Evolutionary conservation across 2,797 vertebrate species (phyloP).

Genomic region (Notolepis coatsorum): DNA sequence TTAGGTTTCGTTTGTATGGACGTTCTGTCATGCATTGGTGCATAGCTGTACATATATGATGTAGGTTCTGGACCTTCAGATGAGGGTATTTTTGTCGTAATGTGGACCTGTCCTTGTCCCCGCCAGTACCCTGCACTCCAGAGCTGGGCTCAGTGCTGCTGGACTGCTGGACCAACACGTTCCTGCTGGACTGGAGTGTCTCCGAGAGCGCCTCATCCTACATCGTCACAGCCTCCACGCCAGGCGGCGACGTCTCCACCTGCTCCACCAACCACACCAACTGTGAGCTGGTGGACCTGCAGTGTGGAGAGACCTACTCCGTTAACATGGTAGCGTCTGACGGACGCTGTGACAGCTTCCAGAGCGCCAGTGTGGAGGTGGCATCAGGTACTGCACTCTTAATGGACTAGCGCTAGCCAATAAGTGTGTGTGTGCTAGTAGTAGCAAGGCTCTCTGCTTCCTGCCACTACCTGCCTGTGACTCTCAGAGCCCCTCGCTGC

Average conservation of each 20-base stretch:
- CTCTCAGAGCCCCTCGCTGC: too few relatives aligned
- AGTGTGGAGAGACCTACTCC: constrained; percentile 70
- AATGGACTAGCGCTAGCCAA: too few relatives aligned
- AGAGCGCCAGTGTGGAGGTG: constrained; percentile 53
- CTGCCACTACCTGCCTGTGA: too few relatives aligned
- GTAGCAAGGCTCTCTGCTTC: too few relatives aligned
- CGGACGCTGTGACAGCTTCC: constrained; percentile 64
- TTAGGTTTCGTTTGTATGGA: too few relatives aligned
- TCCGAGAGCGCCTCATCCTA: constrained; percentile 62
- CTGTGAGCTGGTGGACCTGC: constrained; percentile 71
- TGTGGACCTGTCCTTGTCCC: not conserved
- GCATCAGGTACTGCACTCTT: constrained; percentile 79
- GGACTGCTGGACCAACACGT: constrained; percentile 73
- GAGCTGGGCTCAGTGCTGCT: constrained; percentile 44
- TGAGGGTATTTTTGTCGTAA: not conserved
- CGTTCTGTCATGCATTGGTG: too few relatives aligned
- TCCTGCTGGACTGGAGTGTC: constrained; percentile 66
- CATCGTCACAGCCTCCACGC: constrained; percentile 53
- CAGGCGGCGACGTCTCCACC: constrained; percentile 34
- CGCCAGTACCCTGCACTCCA: constrained; percentile 78
- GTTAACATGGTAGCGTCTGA: constrained; percentile 67
- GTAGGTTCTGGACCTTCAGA: too few relatives aligned
- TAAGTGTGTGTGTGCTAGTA: too few relatives aligned
- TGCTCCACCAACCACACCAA: constrained; percentile 71
- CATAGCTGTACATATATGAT: too few relatives aligned